Evolutionary conservation across 2,797 vertebrate species (phyloP), one percentile per base, ranked within the genome.

Genomic region (Lindbergichthys nudifrons): DNA sequence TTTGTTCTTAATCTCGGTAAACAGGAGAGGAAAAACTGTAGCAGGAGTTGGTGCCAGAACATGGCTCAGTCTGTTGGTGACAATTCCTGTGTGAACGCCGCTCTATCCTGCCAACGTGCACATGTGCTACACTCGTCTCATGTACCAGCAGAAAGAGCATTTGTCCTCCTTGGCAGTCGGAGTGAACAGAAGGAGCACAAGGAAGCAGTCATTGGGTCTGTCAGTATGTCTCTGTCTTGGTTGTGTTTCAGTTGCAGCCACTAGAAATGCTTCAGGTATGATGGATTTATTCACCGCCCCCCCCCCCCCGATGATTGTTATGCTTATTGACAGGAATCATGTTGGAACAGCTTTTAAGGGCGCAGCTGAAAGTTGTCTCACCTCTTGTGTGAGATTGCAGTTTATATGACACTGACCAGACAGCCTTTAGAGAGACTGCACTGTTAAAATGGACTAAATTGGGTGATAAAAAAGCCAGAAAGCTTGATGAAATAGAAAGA

Each of bases 51-150:
- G 53, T 68, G 83, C 84, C 85, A 90, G 80, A 86, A 87, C 87
- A 79, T 51, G 64, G 78, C 60, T 30, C 73, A 72, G 79, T 75
- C 83, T 89, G 84, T 73, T 88, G 82, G 80, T 86, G 90, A 88
- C 83, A 89, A 77, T 88, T 91, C 88, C 87, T 84, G 84, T 85
- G 86, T 80, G 83, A 91, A 73, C 56, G 6, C 80, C 75, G 70
- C 75, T 70, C 36, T 56, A 73, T 53, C 67, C 67, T 86, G 89
- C 85, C 86, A 89, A 75, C 77, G 73, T 82, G 83, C 82, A 86
- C 85, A 86, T 87, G 89, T 83, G 78, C 83, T 77, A 62, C 83
- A 59, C 80, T 87, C 52, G 32, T 88, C 76, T 81, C 65, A 80
- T 83, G 84, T 82, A 75, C 70, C 82, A 73, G 87, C 50, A 50